These are phyloP conservation scores for Luehdorfia chinensis DNA, from an alignment of 1,140 invertebrate species.

Conservation along the genomic window DNA sequence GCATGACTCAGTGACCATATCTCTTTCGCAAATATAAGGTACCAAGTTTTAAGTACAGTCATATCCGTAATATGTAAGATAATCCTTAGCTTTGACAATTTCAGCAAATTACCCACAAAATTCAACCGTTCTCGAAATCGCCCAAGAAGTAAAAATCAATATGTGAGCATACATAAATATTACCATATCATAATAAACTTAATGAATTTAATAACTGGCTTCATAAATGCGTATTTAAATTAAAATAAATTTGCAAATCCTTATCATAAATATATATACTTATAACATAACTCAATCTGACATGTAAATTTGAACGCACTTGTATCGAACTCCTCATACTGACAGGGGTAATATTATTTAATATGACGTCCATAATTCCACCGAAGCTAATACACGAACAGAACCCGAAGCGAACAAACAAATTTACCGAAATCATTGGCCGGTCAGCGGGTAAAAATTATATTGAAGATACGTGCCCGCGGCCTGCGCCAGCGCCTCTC, in stretches of 20 bases:
- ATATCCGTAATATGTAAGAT: no score
- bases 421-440: constrained; percentile 68
- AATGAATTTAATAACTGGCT: constrained; percentile 10
- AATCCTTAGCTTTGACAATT: no score
- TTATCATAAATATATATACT: constrained; percentile 5
- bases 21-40: no score
- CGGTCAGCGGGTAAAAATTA: constrained; percentile 54
- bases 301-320: constrained; percentile 21
- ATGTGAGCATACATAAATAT: no score
- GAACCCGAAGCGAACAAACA: constrained; percentile 59
- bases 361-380: constrained; percentile 47
- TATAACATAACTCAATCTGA: constrained; percentile 18
- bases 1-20: no score
- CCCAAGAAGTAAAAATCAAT: no score
- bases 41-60: no score
- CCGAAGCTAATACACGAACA: constrained; percentile 53
- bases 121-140: no score
- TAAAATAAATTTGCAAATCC: constrained; percentile 11
- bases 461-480: constrained; percentile 51
- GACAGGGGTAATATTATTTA: constrained; percentile 41
- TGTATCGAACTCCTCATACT: constrained; percentile 13
- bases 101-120: no score
- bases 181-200: background rate
- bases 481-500: constrained; percentile 29
- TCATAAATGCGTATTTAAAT: constrained; percentile 2